A percentile compares a stretch with the other conserved stretches of the same genome.
Conservation (phyloP, 2,888 invertebrate genomes). For the Mesoligia furuncula region DNA sequence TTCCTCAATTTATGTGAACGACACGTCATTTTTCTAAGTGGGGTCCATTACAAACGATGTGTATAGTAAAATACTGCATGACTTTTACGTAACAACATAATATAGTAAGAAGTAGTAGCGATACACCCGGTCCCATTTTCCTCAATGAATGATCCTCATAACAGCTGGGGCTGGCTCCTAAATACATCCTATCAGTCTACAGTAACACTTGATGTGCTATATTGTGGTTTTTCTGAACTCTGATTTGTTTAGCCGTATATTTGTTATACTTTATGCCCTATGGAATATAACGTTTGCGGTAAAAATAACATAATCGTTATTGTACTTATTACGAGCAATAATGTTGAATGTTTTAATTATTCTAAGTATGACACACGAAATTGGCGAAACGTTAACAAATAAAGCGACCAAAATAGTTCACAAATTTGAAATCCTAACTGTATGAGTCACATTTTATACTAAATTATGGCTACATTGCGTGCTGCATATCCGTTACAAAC, state of each 20-base stretch:
- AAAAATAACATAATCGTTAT: slow-evolving; percentile 3
- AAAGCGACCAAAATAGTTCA: slow-evolving; percentile 21
- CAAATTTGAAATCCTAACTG: slow-evolving; percentile 23
- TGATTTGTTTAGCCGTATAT: slow-evolving; percentile 15
- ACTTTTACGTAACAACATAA: background rate
- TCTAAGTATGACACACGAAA: slow-evolving; percentile 13
- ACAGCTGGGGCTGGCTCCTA: background rate
- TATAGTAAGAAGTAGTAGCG: background rate
- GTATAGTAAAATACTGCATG: slow-evolving; percentile 7
- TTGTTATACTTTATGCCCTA: background rate
- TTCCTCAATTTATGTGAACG: slow-evolving; percentile 44
- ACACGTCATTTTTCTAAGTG: slow-evolving; percentile 40
- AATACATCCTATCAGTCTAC: background rate
- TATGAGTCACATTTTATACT: slow-evolving; percentile 26
- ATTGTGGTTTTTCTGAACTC: background rate
- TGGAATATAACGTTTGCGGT: background rate
- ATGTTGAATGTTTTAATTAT: slow-evolving; percentile 19
- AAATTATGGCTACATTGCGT: slow-evolving; percentile 48
- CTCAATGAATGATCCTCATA: slow-evolving; percentile 8
- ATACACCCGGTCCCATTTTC: slow-evolving; percentile 1
- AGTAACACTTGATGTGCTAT: background rate
- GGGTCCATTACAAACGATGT: background rate
- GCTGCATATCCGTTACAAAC: slow-evolving; percentile 36
- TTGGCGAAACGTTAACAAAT: slow-evolving; percentile 7
- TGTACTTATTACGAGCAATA: slow-evolving; percentile 2